phyloP scores from a whole-genome alignment of 2,888 invertebrate species.

The Caenorhabditis plicata region DNA sequence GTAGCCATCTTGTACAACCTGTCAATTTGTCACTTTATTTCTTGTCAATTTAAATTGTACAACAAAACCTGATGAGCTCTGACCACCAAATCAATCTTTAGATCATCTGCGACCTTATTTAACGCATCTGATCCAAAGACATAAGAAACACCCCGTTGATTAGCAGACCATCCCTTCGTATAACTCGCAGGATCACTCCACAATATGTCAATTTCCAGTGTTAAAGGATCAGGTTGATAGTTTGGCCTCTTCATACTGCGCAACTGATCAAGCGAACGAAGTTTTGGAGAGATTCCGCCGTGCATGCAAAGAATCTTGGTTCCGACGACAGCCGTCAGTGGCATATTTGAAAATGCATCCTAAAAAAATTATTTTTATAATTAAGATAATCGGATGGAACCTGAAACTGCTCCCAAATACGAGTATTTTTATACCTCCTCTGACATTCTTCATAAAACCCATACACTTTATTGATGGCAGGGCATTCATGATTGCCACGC shows the following conservation, averaged over 20 bases:
- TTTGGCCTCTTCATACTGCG: constrained; percentile 26
- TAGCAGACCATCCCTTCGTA: constrained; percentile 39
- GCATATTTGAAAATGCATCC: constrained; percentile 46
- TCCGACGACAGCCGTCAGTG: constrained; percentile 45
- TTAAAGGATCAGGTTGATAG: constrained; percentile 62
- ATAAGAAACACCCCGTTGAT: constrained; percentile 70
- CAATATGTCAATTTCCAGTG: constrained; percentile 67
- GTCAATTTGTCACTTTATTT: constrained; percentile 3
- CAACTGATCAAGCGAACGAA: constrained; percentile 40
- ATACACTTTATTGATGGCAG: constrained; percentile 50
- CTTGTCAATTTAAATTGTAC: background rate
- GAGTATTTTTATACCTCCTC: constrained; percentile 35
- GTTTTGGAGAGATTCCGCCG: constrained; percentile 48
- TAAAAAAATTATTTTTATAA: constrained; percentile 13
- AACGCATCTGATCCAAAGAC: constrained; percentile 71
- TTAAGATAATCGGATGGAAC: constrained; percentile 2
- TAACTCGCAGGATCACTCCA: constrained; percentile 64
- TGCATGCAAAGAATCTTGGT: constrained; percentile 55
- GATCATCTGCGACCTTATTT: constrained; percentile 32
- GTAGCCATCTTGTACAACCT: constrained; percentile 71
- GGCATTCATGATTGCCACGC: constrained; percentile 53
- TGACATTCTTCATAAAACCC: constrained; percentile 57
- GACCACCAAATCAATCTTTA: constrained; percentile 51
- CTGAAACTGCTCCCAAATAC: constrained; percentile 44
- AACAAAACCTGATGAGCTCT: constrained; percentile 46